Conservation (phyloP, 1,140 invertebrate species). For the Drosophila watanabei region DNA sequence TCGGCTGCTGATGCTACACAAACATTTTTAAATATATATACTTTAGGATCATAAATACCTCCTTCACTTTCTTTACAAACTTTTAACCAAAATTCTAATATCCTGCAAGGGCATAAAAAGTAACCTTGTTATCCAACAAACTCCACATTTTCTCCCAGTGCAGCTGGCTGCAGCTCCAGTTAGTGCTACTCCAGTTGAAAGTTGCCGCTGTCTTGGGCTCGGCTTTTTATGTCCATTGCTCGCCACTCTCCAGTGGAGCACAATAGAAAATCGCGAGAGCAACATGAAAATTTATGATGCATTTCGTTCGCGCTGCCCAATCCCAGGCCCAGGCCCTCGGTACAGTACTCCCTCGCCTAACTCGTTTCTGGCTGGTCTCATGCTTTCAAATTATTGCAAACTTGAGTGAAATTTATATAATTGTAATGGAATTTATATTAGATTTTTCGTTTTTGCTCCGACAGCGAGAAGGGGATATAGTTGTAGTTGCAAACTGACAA, state of each 20-base stretch:
- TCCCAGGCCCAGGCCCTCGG: neutral
- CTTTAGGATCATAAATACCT: too few species aligned
- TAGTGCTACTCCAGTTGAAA: conserved; percentile 54
- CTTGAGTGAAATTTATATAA: conserved; percentile 76
- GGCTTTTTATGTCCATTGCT: conserved; percentile 62
- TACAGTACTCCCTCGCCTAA: conserved; percentile 50
- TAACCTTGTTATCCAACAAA: too few species aligned
- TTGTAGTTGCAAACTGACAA: conserved; percentile 23
- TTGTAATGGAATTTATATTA: conserved; percentile 81
- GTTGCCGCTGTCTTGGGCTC: conserved; percentile 70
- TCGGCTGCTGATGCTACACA: too few species aligned
- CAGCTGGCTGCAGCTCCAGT: conserved; percentile 20
- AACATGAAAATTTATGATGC: conserved; percentile 83
- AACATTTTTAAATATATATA: too few species aligned
- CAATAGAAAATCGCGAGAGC: conserved; percentile 81
- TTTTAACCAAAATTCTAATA: too few species aligned
- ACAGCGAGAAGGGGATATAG: conserved; percentile 6
- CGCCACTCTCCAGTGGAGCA: conserved; percentile 40
- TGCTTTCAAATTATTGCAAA: conserved; percentile 65
- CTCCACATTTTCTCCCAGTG: conserved; percentile 9
- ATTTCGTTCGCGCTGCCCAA: conserved; percentile 31
- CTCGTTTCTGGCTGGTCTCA: conserved; percentile 42
- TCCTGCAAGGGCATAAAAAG: too few species aligned
- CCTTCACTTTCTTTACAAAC: too few species aligned
- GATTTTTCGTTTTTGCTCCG: conserved; percentile 29